Base-by-base conservation (phyloP, 2,113 vertebrate species). In the Acinonyx jubatus region DNA sequence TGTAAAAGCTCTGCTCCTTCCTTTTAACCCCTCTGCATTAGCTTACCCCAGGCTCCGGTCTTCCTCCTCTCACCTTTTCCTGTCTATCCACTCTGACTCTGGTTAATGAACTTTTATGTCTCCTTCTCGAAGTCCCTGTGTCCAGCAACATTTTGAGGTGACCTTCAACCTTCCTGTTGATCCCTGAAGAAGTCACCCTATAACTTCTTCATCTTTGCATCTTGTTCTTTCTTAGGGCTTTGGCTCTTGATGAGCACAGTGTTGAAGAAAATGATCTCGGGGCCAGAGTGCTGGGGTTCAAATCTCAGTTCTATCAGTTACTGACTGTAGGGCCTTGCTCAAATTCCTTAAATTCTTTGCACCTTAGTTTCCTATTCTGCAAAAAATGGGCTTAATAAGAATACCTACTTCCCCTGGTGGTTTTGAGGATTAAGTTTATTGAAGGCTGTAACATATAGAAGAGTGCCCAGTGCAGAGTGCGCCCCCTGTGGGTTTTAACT, bases 1-100 rank as follows among this genome's bases (percentile, higher is more conserved):
- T 93, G 63, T 96, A 95, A 97, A 95, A 97, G 95, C 91, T 55
- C 63, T 84, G 71, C 19, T 92, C 76, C 85, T 94, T 96, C 82
- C 84, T 94, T 93, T 98, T 96, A 94, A 92, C 81, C 92, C 16
- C 61, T 38, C 2, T 82, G 69, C 50, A 68, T 80, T 78, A 78
- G 66, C 89, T 87, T 48, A 68, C 29, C 33, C 7, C n/a, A 25
- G 78, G 23, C 29, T 83, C 61, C 50, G 33, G 14, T 16, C 29
- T 80, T 89, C 36, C 48, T 66, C 36, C 38, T 36, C 45, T 93
- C 80, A 25, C n/a, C 57, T 63, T 68, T 78, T 61, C 33, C 83
- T 79, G 68, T 41, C 69, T 45, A 16, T 52, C 31, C 15, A 13
- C 66, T 73, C 68, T 71, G 45, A 94, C 48, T 80, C 79, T 21